These are phyloP conservation scores for Drosophila ezoana DNA, from an alignment of 2,888 invertebrate genomes.

Conservation along the genomic window DNA sequence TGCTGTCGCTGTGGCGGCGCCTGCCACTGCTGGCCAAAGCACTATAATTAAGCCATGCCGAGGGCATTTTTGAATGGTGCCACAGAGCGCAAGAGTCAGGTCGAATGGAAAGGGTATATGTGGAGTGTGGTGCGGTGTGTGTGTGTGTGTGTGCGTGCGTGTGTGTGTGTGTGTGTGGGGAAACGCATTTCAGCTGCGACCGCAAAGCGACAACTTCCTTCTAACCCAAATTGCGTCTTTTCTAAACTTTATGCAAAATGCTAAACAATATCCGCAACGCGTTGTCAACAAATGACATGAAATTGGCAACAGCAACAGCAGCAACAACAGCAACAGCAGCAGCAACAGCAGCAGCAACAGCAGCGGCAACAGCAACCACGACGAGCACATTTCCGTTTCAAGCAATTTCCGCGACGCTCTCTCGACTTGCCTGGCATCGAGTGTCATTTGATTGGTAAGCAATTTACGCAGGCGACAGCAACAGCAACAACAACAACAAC, in stretches of 20 bases:
- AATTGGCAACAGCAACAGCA: slow-evolving; percentile 66
- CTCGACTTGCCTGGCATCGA: slow-evolving; percentile 45
- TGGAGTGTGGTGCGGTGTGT: not conserved
- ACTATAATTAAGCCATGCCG: slow-evolving; percentile 84
- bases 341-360: slow-evolving; percentile 28
- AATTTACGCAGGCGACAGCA: slow-evolving; percentile 66
- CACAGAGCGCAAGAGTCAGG: slow-evolving; percentile 44
- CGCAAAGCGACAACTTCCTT: slow-evolving; percentile 70
- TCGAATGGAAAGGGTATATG: slow-evolving; percentile 5
- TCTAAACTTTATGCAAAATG: slow-evolving; percentile 68
- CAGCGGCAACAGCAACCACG: slow-evolving; percentile 34
- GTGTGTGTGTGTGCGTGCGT: not conserved
- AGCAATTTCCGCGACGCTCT: slow-evolving; percentile 75
- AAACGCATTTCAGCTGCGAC: not conserved
- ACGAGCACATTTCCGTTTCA: slow-evolving; percentile 79
- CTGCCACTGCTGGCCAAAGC: slow-evolving; percentile 76
- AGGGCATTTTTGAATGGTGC: slow-evolving; percentile 73
- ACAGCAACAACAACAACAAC: slow-evolving; percentile 16
- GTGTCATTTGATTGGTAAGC: slow-evolving; percentile 75
- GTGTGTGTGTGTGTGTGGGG: slow-evolving; percentile 4
- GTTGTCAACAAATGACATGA: slow-evolving; percentile 79
- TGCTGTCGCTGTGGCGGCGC: slow-evolving; percentile 61
- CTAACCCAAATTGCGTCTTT: slow-evolving; percentile 64
- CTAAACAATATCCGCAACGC: slow-evolving; percentile 77
- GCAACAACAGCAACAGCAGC: slow-evolving; percentile 30